Conservation (phyloP, 2,113 vertebrate species). For the Colaptes auratus region DNA sequence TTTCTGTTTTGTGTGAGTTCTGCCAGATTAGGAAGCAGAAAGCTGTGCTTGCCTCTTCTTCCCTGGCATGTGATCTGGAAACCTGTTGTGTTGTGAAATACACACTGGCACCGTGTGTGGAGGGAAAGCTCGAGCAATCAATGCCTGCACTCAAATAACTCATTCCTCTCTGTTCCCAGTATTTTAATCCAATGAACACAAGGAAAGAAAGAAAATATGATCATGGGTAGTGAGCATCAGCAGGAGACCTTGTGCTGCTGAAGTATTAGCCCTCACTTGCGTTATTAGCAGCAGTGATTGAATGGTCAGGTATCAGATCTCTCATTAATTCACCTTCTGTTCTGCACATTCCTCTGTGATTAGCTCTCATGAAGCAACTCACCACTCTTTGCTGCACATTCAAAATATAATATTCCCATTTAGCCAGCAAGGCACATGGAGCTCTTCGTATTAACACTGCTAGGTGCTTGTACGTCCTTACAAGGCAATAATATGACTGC, state of each 20-base stretch:
- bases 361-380: neutral
- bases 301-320: neutral
- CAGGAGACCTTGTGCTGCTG: neutral
- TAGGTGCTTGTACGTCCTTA: neutral
- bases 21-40: neutral
- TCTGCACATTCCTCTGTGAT: neutral
- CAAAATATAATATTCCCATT: neutral
- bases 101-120: neutral
- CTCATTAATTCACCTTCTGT: neutral
- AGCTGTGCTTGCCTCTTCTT: neutral
- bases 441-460: neutral
- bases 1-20: neutral
- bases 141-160: neutral
- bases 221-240: accelerated
- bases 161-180: neutral
- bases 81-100: neutral
- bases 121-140: neutral
- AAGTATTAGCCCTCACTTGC: neutral
- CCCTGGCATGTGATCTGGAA: neutral
- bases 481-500: slow-evolving; percentile 12
- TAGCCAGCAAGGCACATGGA: neutral
- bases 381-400: neutral
- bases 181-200: neutral
- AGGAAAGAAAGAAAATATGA: neutral
- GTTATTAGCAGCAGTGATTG: neutral